Percentiles rank a stretch among this genome's conserved stretches.
These are phyloP conservation scores for Cinara cedri DNA, from an alignment of 2,888 invertebrate genomes.

Conservation along the genomic window DNA sequence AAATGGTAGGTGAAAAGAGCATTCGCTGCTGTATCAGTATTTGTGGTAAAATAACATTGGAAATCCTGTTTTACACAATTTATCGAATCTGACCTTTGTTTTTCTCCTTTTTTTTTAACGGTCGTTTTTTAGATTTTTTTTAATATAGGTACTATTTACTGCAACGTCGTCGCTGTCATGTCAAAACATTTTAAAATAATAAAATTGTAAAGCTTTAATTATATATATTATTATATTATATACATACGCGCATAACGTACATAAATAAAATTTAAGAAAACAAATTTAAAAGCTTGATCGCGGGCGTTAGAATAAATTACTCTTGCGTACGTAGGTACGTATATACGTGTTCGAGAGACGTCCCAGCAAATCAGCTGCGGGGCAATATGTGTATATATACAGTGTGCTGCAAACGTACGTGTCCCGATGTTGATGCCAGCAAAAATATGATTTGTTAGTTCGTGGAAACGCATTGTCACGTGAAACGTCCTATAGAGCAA, in stretches of 20 bases:
- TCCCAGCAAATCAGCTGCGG: neutral
- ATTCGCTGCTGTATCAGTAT: too few relatives aligned
- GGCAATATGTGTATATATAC: constrained; percentile 21
- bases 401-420: constrained; percentile 25
- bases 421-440: constrained; percentile 38
- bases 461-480: constrained; percentile 38
- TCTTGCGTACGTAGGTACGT: neutral
- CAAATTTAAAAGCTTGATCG: constrained; percentile 15
- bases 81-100: constrained; percentile 9
- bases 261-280: constrained; percentile 20
- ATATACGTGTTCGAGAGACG: constrained; percentile 11
- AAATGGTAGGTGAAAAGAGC: too few relatives aligned
- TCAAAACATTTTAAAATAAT: constrained; percentile 30
- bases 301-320: constrained; percentile 39
- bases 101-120: neutral
- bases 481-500: constrained; percentile 33
- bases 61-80: constrained; percentile 1
- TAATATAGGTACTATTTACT: too few relatives aligned
- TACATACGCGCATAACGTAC: neutral
- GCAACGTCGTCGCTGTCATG: neutral
- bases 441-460: constrained; percentile 54
- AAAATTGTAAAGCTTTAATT: constrained; percentile 17
- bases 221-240: too few relatives aligned
- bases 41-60: neutral
- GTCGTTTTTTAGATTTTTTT: too few relatives aligned